Evolutionary conservation across 2,113 vertebrate species (phyloP).

Genomic region (Erpornis zantholeuca): DNA sequence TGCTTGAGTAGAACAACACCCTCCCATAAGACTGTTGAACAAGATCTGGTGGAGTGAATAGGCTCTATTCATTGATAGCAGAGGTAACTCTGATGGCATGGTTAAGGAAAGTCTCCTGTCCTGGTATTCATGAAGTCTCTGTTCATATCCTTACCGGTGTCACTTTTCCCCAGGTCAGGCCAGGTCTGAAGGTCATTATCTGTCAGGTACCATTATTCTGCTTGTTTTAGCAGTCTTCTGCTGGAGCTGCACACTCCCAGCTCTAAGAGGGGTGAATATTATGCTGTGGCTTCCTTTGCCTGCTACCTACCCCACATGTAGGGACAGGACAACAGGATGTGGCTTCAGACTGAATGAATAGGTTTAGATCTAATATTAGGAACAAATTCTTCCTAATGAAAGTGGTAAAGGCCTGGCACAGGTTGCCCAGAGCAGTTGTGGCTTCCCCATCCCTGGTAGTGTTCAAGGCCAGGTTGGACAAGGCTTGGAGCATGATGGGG

Average conservation of each 20-base stretch:
- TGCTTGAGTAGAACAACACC: background rate
- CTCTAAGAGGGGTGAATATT: background rate
- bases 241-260: background rate
- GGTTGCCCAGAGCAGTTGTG: background rate
- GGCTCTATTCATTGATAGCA: background rate
- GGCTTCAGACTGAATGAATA: background rate
- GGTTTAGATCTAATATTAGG: background rate
- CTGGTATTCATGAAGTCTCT: background rate
- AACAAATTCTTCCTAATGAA: background rate
- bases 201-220: background rate
- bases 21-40: background rate
- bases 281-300: background rate
- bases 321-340: background rate
- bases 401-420: background rate
- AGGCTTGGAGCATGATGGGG: background rate
- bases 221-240: background rate
- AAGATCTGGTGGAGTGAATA: background rate
- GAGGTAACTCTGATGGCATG: background rate
- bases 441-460: background rate
- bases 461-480: background rate
- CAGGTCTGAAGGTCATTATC: background rate
- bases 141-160: background rate
- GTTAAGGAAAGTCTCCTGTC: background rate
- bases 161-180: background rate
- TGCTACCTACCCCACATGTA: rapidly evolving